Percentiles rank a stretch among this genome's conserved stretches.
Evolutionary conservation across 2,113 vertebrate species (phyloP).

Genomic region (Meleagris gallopavo): DNA sequence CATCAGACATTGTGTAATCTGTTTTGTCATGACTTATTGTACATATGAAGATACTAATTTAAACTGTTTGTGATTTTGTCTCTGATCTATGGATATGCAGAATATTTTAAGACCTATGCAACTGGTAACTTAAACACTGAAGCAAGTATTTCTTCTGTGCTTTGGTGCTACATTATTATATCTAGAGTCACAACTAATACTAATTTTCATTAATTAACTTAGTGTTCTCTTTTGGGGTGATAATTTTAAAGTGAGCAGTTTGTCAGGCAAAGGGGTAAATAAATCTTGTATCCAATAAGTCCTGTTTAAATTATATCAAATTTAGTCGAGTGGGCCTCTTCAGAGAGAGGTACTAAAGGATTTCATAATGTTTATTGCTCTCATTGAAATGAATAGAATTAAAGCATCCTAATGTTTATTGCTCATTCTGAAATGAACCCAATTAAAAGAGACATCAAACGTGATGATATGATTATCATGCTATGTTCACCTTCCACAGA

Average conservation of each 20-base stretch:
- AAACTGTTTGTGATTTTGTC: neutral
- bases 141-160: neutral
- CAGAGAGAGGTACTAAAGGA: slow-evolving; percentile 54
- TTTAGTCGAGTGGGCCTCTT: slow-evolving; percentile 68
- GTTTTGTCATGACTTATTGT: neutral
- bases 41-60: neutral
- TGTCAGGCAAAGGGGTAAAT: slow-evolving; percentile 54
- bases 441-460: slow-evolving; percentile 67
- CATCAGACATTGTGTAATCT: neutral
- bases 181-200: neutral
- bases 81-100: neutral
- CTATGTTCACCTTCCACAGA: slow-evolving; percentile 35
- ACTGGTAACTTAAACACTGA: neutral
- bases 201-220: slow-evolving; percentile 2
- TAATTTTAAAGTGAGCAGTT: slow-evolving; percentile 52
- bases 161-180: neutral
- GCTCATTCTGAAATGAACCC: slow-evolving; percentile 60
- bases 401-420: slow-evolving; percentile 75
- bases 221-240: neutral
- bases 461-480: slow-evolving; percentile 50
- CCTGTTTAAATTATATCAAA: slow-evolving; percentile 36
- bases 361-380: slow-evolving; percentile 73
- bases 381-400: slow-evolving; percentile 68
- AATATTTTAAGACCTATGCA: neutral
- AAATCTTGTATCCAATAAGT: slow-evolving; percentile 50